These are phyloP conservation scores for Drosophila sordidula DNA, from an alignment of 2,888 invertebrate genomes.

Conservation along the genomic window DNA sequence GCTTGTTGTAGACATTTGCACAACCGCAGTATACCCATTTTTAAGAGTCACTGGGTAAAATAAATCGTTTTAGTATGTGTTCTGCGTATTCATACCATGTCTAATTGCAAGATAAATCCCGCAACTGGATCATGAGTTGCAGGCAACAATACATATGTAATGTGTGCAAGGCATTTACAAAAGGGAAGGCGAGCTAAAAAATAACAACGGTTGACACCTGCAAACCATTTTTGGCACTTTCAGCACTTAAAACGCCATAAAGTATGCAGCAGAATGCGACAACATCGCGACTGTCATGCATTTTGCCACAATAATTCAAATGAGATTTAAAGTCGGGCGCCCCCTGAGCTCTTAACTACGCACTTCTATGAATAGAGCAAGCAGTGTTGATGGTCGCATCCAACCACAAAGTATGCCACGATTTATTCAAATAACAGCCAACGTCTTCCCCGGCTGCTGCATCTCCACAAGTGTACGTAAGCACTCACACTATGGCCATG, in stretches of 20 bases:
- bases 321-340: conserved; percentile 79
- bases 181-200: background rate
- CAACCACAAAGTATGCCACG: conserved; percentile 83
- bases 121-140: conserved; percentile 58
- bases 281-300: conserved; percentile 68
- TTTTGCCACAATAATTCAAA: conserved; percentile 82
- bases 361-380: conserved; percentile 3
- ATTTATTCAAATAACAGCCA: conserved; percentile 78
- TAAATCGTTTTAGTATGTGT: background rate
- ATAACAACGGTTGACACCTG: conserved; percentile 55
- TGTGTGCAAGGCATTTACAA: conserved; percentile 6
- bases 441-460: conserved; percentile 56
- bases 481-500: conserved; percentile 36
- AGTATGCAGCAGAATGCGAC: conserved; percentile 67
- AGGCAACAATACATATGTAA: conserved; percentile 8
- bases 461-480: conserved; percentile 61
- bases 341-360: background rate
- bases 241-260: conserved; percentile 72
- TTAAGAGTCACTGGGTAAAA: no score
- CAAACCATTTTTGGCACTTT: conserved; percentile 59
- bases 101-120: conserved; percentile 40
- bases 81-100: conserved; percentile 8
- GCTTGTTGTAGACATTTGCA: no score
- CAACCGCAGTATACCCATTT: no score
- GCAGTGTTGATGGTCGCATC: conserved; percentile 60